Evolutionary conservation across 1,140 invertebrate species (phyloP).

Genomic region (Caligus rogercresseyi): DNA sequence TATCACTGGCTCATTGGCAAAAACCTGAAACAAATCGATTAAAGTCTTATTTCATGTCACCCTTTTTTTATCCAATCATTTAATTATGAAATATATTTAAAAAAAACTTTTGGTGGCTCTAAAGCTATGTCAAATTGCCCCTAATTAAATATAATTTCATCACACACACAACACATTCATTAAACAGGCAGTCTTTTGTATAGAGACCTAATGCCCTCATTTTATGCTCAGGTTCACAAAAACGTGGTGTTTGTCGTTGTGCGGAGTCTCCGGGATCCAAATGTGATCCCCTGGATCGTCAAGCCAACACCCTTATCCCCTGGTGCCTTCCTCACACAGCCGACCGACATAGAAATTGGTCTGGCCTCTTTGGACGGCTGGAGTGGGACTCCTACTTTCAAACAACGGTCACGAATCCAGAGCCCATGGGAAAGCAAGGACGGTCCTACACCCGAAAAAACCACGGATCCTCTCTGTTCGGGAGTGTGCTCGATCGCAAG

Average conservation of each 20-base stretch:
- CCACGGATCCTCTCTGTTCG: slow-evolving; percentile 60
- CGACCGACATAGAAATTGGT: slow-evolving; percentile 70
- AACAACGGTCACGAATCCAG: slow-evolving; percentile 62
- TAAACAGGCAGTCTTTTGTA: too few relatives aligned
- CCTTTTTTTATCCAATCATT: too few relatives aligned
- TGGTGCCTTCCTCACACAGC: slow-evolving; percentile 78
- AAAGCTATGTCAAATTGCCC: too few relatives aligned
- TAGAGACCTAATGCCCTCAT: too few relatives aligned
- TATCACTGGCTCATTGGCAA: too few relatives aligned
- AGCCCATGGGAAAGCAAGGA: slow-evolving; percentile 76
- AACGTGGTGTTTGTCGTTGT: slow-evolving; percentile 62
- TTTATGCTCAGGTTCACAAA: slow-evolving; percentile 19
- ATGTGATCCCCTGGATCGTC: slow-evolving; percentile 52
- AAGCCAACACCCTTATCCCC: slow-evolving; percentile 61
- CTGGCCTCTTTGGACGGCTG: slow-evolving; percentile 51
- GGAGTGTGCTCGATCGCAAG: slow-evolving; percentile 70
- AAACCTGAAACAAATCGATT: too few relatives aligned
- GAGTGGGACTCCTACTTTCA: slow-evolving; percentile 70
- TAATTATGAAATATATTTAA: too few relatives aligned
- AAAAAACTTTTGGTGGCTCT: too few relatives aligned
- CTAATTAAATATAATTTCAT: too few relatives aligned
- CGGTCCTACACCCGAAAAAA: slow-evolving; percentile 63
- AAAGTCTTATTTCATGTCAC: too few relatives aligned
- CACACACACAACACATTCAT: too few relatives aligned
- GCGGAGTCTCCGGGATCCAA: slow-evolving; percentile 34